Percentiles rank a stretch among this genome's conserved stretches.
These are phyloP conservation scores for Drosophila anomelani DNA, from an alignment of 2,888 invertebrate species.

Conservation along the genomic window DNA sequence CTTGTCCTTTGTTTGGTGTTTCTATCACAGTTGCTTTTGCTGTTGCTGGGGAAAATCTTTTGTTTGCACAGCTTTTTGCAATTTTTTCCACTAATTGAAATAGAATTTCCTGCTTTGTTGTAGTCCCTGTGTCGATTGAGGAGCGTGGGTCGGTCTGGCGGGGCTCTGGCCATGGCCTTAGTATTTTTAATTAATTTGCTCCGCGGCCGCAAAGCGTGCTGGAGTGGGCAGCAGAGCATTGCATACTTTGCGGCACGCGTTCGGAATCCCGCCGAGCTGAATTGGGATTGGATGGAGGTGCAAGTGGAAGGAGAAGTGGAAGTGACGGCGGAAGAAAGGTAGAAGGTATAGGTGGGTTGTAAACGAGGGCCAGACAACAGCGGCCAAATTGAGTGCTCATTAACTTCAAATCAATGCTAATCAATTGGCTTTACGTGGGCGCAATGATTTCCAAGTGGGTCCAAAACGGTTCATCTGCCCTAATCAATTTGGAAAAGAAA, in stretches of 20 bases:
- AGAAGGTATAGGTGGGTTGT: not conserved
- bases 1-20: constrained; percentile 44
- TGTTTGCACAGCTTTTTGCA: constrained; percentile 77
- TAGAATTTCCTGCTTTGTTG: constrained; percentile 71
- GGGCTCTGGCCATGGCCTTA: constrained; percentile 67
- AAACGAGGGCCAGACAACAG: constrained; percentile 16
- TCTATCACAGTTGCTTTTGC: constrained; percentile 20
- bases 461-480: constrained; percentile 7
- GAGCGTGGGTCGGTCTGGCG: constrained; percentile 25
- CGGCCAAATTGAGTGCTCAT: constrained; percentile 70
- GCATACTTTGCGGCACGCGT: constrained; percentile 66
- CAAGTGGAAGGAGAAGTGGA: not conserved
- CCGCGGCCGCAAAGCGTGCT: constrained; percentile 48
- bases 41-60: constrained; percentile 71
- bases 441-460: constrained; percentile 12
- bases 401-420: constrained; percentile 79
- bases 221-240: constrained; percentile 44
- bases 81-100: constrained; percentile 80
- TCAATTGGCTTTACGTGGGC: constrained; percentile 55
- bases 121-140: constrained; percentile 40
- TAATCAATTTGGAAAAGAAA: constrained; percentile 5
- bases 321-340: not conserved
- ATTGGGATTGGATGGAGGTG: not conserved
- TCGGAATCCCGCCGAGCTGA: constrained; percentile 26
- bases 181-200: constrained; percentile 79